Percentiles rank a stretch among this genome's conserved stretches.
Evolutionary conservation across 37 sponge, comb jelly and placozoan genomes (phyloP).

Genomic region (Chondrosia reniformis): DNA sequence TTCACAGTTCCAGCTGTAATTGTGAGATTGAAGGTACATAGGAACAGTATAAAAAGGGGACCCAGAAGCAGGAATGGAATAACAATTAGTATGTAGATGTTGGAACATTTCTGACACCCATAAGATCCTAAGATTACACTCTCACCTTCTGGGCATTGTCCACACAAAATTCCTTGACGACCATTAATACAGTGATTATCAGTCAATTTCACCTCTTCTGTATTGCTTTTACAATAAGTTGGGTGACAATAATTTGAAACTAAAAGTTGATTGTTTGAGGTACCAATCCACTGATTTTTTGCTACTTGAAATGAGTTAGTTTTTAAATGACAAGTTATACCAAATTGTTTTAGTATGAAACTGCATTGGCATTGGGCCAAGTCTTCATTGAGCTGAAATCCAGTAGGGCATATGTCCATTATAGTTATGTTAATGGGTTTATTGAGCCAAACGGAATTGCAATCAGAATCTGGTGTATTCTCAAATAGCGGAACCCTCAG

Average conservation of each 20-base stretch:
- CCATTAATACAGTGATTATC: slow-evolving; percentile 21
- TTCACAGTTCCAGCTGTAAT: slow-evolving; percentile 25
- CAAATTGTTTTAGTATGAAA: not conserved
- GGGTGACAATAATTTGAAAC: not conserved
- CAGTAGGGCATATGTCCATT: no score
- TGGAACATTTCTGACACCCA: slow-evolving; percentile 8
- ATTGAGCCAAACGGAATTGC: no score
- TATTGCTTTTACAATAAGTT: not conserved
- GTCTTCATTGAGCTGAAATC: no score
- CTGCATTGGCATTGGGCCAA: no score
- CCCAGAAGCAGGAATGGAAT: slow-evolving; percentile 24
- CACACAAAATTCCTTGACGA: slow-evolving; percentile 44
- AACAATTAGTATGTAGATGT: not conserved
- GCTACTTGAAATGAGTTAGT: no score
- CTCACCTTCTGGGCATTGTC: slow-evolving; percentile 6
- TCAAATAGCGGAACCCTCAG: no score
- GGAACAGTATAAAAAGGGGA: slow-evolving; percentile 12
- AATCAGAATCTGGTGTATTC: no score
- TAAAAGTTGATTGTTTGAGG: no score
- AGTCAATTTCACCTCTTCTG: not conserved
- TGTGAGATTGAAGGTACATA: slow-evolving; percentile 26
- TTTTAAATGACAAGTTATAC: not conserved
- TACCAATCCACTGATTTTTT: no score
- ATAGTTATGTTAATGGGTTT: no score
- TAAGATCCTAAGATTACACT: slow-evolving; percentile 35